A percentile compares a stretch with the other conserved stretches of the same genome.
phyloP scores from a whole-genome alignment of 2,888 invertebrate species.

The Luperina nickerlii region DNA sequence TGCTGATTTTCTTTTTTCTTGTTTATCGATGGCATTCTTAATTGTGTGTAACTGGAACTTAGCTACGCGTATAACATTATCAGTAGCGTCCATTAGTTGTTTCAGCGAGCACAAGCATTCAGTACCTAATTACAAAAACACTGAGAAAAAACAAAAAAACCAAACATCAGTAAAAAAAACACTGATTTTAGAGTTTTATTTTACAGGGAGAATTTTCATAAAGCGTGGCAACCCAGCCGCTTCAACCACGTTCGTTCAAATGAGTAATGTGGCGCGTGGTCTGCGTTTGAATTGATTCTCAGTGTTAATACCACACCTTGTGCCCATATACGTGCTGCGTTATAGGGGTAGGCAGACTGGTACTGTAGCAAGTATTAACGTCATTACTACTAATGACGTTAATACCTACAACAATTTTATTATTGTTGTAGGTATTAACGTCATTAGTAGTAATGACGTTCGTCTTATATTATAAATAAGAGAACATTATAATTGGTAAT shows the following conservation, averaged over 20 bases:
- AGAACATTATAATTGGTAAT: not conserved
- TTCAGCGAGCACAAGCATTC: not conserved
- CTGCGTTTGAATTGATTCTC: conserved; percentile 70
- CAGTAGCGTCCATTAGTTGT: not conserved
- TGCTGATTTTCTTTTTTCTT: not conserved
- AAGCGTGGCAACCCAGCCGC: conserved; percentile 57
- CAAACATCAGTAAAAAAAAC: not conserved
- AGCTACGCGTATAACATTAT: not conserved
- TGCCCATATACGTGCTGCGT: conserved; percentile 19
- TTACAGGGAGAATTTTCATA: not conserved
- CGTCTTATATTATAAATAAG: no score
- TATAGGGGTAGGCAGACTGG: conserved; percentile 20
- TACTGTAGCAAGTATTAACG: conserved; percentile 8
- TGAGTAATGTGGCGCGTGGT: conserved; percentile 79
- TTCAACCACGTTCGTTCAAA: conserved; percentile 76
- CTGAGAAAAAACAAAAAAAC: not conserved
- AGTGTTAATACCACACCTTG: conserved; percentile 68
- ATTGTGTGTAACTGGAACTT: no score
- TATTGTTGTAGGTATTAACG: no score
- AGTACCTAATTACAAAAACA: not conserved
- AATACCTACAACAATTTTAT: no score
- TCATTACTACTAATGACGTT: not conserved
- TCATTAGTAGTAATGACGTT: no score
- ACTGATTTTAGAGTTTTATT: not conserved
- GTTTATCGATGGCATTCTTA: not conserved